Conservation (phyloP, 2,888 invertebrate species). For the Steinernema scapterisci region DNA sequence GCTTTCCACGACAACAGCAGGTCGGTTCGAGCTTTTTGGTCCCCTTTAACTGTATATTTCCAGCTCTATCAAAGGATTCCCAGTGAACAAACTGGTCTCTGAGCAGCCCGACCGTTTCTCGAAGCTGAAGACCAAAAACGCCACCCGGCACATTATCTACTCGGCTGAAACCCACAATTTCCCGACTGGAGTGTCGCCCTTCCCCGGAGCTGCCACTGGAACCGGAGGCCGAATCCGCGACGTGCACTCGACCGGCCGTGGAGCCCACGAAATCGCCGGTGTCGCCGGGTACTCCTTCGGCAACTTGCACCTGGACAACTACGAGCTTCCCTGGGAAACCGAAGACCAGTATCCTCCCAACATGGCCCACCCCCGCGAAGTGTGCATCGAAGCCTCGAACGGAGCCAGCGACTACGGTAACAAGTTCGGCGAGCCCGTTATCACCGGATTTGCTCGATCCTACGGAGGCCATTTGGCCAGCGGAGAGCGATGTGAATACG, state of each 20-base stretch:
- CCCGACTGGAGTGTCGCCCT: conserved; percentile 94
- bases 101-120: conserved; percentile 75
- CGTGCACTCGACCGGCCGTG: conserved; percentile 88
- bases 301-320: conserved; percentile 88
- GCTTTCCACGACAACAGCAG: conserved; percentile 96
- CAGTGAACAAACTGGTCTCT: conserved; percentile 77
- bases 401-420: conserved; percentile 99
- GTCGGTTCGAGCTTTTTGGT: conserved; percentile 69
- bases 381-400: conserved; percentile 89
- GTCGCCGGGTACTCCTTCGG: conserved; percentile 81
- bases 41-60: background rate
- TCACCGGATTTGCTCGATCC: conserved; percentile 86
- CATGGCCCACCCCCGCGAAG: conserved; percentile 84
- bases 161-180: conserved; percentile 99
- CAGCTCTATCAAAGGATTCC: conserved; percentile 75
- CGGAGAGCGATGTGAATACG: conserved; percentile 78
- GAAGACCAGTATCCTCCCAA: conserved; percentile 78
- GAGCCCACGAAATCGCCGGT: conserved; percentile 62
- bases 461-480: conserved; percentile 78
- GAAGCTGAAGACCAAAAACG: conserved; percentile 71
- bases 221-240: conserved; percentile 94
- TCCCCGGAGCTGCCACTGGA: conserved; percentile 96
- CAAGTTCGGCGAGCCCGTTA: conserved; percentile 92
- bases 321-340: conserved; percentile 83
- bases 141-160: conserved; percentile 85